Evolutionary conservation across 2,113 vertebrate species (phyloP).

Genomic region (Notothenia coriiceps): DNA sequence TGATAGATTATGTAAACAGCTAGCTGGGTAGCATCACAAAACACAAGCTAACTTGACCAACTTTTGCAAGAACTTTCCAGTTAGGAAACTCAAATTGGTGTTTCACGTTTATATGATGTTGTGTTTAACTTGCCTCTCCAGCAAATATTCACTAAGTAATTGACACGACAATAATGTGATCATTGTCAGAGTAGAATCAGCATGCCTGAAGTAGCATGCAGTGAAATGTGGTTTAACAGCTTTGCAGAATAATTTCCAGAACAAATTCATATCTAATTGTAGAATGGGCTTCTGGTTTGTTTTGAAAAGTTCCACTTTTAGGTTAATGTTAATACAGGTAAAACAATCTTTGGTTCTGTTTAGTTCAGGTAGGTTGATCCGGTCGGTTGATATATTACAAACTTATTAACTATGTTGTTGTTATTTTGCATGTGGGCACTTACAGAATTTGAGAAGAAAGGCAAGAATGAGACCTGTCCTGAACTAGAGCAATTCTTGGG

Average conservation of each 20-base stretch:
- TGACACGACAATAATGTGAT: background rate
- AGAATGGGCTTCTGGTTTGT: background rate
- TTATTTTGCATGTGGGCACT: slow-evolving; percentile 14
- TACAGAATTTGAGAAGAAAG: slow-evolving; percentile 97
- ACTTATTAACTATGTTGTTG: background rate
- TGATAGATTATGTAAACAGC: slow-evolving; percentile 48
- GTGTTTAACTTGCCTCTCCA: background rate
- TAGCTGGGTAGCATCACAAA: slow-evolving; percentile 26
- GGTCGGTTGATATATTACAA: background rate
- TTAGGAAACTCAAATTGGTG: background rate
- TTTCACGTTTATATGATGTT: background rate
- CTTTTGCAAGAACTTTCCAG: slow-evolving; percentile 53
- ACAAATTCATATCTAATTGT: background rate
- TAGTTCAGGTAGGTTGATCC: background rate
- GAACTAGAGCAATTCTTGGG: slow-evolving; percentile 94
- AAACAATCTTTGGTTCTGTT: background rate
- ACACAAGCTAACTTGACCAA: slow-evolving; percentile 42
- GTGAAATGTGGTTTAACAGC: background rate
- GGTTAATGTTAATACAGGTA: background rate
- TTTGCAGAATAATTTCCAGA: background rate
- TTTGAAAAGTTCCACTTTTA: background rate
- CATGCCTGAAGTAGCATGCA: background rate
- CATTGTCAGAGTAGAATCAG: background rate
- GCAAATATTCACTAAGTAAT: background rate
- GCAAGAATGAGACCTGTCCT: slow-evolving; percentile 92